A percentile compares a stretch with the other conserved stretches of the same genome.
These are phyloP conservation scores for Athripsodes cinereus DNA, from an alignment of 2,888 invertebrate genomes.

Conservation along the genomic window DNA sequence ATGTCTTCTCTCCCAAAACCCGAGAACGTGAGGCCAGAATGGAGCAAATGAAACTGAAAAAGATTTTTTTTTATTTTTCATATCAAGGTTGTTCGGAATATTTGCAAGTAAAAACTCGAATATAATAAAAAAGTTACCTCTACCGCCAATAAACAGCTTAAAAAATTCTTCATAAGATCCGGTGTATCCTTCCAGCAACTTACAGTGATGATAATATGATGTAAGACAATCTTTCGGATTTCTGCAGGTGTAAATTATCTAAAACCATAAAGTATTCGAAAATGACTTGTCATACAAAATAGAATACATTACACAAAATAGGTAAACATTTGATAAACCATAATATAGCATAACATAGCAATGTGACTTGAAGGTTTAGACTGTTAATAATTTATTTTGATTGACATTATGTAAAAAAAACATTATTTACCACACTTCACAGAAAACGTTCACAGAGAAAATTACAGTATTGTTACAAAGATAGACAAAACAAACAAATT, in stretches of 20 bases:
- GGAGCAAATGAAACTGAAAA: conserved; percentile 33
- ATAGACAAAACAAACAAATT: too few species aligned
- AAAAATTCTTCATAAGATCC: conserved; percentile 53
- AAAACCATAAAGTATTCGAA: too few species aligned
- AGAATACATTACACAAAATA: too few species aligned
- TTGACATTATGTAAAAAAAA: too few species aligned
- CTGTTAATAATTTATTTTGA: too few species aligned
- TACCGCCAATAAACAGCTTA: conserved; percentile 53
- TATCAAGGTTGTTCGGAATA: background rate
- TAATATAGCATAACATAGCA: background rate
- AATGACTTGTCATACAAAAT: too few species aligned
- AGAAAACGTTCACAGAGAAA: too few species aligned
- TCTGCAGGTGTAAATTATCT: conserved; percentile 60
- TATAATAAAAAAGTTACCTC: conserved; percentile 39
- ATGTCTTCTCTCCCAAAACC: conserved; percentile 32
- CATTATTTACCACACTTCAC: too few species aligned
- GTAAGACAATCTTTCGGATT: conserved; percentile 68
- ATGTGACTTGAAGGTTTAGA: background rate
- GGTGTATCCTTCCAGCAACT: conserved; percentile 49
- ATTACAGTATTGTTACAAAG: too few species aligned
- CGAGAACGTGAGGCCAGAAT: conserved; percentile 34
- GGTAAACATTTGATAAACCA: too few species aligned
- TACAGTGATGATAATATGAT: conserved; percentile 63
- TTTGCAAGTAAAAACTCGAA: background rate
- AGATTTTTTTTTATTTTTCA: background rate